Evolutionary conservation across 2,113 vertebrate genomes (phyloP), one percentile per base, ranked within the genome.

Genomic region (Stigmatopora nigra): DNA sequence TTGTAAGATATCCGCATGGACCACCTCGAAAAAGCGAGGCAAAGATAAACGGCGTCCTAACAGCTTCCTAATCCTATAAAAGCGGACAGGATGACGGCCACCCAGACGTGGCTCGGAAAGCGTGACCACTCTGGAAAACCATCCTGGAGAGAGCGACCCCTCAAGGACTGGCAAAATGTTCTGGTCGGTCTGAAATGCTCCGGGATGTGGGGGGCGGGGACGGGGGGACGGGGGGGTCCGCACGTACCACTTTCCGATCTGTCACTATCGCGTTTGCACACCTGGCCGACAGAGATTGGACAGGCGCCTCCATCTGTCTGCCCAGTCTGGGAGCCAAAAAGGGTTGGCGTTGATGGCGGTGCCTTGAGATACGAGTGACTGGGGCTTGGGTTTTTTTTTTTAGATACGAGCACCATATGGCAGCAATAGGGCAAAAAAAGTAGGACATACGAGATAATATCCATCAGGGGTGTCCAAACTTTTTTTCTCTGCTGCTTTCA

Each of bases 211-310:
- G 11, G 46, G 45, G 59, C 11, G 78, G 67, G 81, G 64, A 53
- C 49, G 56, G 48, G 74, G 63, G 70, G 53, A 60, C 59, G 55
- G 56, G 48, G 74, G 63, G 70, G 53, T 61, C 59, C 16, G n/a
- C 77, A 87, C 79, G 75, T 73, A 72, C 69, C 74, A 75, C 78
- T 73, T 83, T 77, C 67, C 61, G 80, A 89, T 79, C 67, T 81
- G 81, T 80, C 75, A 80, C 86, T 90, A 89, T 91, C 90, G 81
- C 82, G 84, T 74, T 76, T 72, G 78, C 82, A 89, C 88, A 91
- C 87, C 85, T 88, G 81, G 85, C 70, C 73, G 85, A 79, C 77
- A 82, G 69, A 74, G 85, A 86, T 88, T 87, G 89, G 88, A 83
- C 70, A 67, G 76, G 73, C 75, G 75, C 82, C 65, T 79, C 85